Evolutionary conservation across 37 sponge, comb jelly and placozoan species (phyloP), one percentile per base, ranked within the genome.

Genomic region (Diacarnus erythraeanus): DNA sequence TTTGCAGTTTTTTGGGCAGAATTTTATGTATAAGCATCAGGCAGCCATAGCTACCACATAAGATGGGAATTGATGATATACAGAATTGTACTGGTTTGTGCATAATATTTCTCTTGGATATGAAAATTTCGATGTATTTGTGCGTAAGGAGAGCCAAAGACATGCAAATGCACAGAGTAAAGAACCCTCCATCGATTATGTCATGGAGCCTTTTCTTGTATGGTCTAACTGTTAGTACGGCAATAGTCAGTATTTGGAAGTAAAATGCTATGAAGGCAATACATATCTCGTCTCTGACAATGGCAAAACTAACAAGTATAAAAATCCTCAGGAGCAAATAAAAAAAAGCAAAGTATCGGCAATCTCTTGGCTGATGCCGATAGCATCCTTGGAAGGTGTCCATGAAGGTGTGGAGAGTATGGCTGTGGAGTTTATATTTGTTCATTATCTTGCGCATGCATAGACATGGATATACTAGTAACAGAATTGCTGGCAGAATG

Each of bases 201-300:
- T 92, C 87, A 68, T 77, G 51, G 39, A 66, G 69, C 2, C 26
- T 44, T 12, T 80, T 75, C 31, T 84, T 80, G 78, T 92, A 92
- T 2, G 92, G 92, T 25, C 22, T 17, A 60, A 17, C 22, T 17
- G 22, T 5, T 26, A 26, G 23, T 25, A 60, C 22, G 4, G 22
- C 6, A 5, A 25, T 25, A 26, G 4, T 60, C 4, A 60, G 61
- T n/a, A 25, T 25, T 21, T n/a, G 9, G 61, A 60, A 60, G 27
- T 6, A 60, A 5, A 60, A 25, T 17, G n/a, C 61, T 26, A 25
- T 25, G 4, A 60, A 21, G 4, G 61, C 3, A n/a, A 60, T 3
- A 60, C 4, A 60, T n/a, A 25, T 17, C n/a, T 6, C 4, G 22
- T 17, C 22, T 26, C 26, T 60, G 61, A 60, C 4, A 21, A 5